A percentile compares a stretch with the other conserved stretches of the same genome.
Evolutionary conservation across 1,140 invertebrate species (phyloP).

Genomic region (Paraescarpia echinospica): DNA sequence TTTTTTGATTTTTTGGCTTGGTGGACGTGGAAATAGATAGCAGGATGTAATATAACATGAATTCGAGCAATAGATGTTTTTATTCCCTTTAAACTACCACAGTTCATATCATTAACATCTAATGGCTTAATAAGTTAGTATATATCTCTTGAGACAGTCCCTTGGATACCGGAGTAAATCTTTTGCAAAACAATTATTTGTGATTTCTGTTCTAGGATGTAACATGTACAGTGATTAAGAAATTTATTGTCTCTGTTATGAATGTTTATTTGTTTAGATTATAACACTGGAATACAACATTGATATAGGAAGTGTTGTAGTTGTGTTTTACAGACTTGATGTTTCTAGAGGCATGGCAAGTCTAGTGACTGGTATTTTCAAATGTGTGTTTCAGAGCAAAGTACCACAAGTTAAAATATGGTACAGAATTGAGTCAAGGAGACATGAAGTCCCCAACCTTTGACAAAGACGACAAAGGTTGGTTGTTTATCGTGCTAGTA

Average conservation of each 20-base stretch:
- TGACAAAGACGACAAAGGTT: constrained; percentile 57
- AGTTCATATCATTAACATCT: background rate
- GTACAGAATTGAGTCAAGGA: constrained; percentile 83
- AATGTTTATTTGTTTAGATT: too few relatives aligned
- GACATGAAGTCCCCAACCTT: constrained; percentile 80
- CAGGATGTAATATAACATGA: too few relatives aligned
- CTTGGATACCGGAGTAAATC: background rate
- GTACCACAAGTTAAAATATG: constrained; percentile 95
- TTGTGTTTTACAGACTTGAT: background rate
- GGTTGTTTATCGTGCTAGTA: constrained; percentile 21
- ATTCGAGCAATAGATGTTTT: too few relatives aligned
- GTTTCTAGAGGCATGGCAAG: background rate
- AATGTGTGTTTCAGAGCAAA: constrained; percentile 70
- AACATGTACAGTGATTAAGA: too few relatives aligned
- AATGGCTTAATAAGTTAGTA: too few relatives aligned
- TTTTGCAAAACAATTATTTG: background rate
- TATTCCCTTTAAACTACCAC: constrained; percentile 21
- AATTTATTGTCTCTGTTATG: too few relatives aligned
- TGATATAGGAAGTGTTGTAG: too few relatives aligned
- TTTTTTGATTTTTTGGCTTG: too few relatives aligned
- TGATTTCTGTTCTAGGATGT: too few relatives aligned
- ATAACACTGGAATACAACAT: too few relatives aligned
- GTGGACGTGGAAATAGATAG: too few relatives aligned
- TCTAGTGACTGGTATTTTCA: background rate
- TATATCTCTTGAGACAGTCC: constrained; percentile 24